A percentile compares a stretch with the other conserved stretches of the same genome.
Conservation (phyloP, 2,797 vertebrate genomes). For the Coendou prehensilis region DNA sequence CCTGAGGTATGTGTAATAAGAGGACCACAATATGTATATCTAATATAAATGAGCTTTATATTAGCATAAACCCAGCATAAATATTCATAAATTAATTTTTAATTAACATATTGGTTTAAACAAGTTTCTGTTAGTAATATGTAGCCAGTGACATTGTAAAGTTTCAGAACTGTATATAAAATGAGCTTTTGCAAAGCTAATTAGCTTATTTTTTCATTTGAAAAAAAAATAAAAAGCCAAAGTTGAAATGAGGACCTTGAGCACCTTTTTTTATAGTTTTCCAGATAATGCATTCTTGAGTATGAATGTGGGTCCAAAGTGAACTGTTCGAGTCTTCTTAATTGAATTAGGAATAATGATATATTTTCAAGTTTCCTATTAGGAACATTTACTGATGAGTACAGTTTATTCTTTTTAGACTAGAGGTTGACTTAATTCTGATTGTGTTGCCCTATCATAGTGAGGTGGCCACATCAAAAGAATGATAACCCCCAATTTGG, state of each 20-base stretch:
- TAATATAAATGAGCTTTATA: conserved; percentile 63
- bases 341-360: conserved; percentile 81
- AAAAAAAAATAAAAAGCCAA: neutral
- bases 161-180: conserved; percentile 22
- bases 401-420: conserved; percentile 70
- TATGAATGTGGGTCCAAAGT: neutral
- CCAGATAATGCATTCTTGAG: conserved; percentile 24
- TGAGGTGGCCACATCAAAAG: conserved; percentile 10
- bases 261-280: conserved; percentile 42
- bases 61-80: conserved; percentile 67
- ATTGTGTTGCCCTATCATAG: conserved; percentile 36
- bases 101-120: conserved; percentile 60
- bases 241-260: conserved; percentile 28
- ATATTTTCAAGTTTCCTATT: conserved; percentile 79
- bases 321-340: conserved; percentile 64
- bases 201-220: neutral
- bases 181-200: conserved; percentile 40
- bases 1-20: neutral
- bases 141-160: neutral
- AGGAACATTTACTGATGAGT: conserved; percentile 56
- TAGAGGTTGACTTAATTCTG: conserved; percentile 64
- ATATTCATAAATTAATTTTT: conserved; percentile 76
- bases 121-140: neutral
- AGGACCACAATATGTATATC: neutral
- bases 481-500: neutral